Evolutionary conservation across 2,888 invertebrate genomes (phyloP).

Genomic region (Epirrita christyi): DNA sequence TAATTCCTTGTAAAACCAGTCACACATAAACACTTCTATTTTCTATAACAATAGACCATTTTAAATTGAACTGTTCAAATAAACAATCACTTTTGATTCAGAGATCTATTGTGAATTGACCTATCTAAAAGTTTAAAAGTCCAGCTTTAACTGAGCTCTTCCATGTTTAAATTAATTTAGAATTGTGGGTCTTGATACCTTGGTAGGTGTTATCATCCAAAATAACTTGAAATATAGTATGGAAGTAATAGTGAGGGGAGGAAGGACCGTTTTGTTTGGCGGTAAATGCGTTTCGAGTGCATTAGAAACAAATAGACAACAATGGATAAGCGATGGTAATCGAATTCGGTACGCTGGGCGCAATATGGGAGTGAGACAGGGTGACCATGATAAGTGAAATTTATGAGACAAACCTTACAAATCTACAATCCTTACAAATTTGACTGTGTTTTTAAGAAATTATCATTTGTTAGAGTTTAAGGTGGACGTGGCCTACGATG

Average conservation of each 20-base stretch:
- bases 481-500: too few relatives aligned
- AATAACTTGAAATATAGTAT: slow-evolving; percentile 39
- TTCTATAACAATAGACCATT: slow-evolving; percentile 38
- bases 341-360: slow-evolving; percentile 64
- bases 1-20: slow-evolving; percentile 57
- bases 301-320: slow-evolving; percentile 65
- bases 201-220: slow-evolving; percentile 26
- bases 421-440: too few relatives aligned
- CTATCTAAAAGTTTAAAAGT: slow-evolving; percentile 20
- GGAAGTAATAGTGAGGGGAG: slow-evolving; percentile 32
- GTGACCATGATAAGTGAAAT: slow-evolving; percentile 41
- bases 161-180: slow-evolving; percentile 1
- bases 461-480: too few relatives aligned
- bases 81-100: slow-evolving; percentile 33
- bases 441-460: too few relatives aligned
- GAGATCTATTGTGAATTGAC: slow-evolving; percentile 43
- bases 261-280: slow-evolving; percentile 45
- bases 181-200: slow-evolving; percentile 22
- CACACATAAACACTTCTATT: slow-evolving; percentile 63
- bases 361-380: slow-evolving; percentile 41
- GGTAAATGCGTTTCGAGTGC: slow-evolving; percentile 49
- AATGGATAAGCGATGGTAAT: slow-evolving; percentile 68
- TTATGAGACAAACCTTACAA: slow-evolving; percentile 4
- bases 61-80: slow-evolving; percentile 42
- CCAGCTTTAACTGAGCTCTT: slow-evolving; percentile 15